Evolutionary conservation across 2,797 vertebrate genomes (phyloP).

Genomic region (Clarias laeviceps): DNA sequence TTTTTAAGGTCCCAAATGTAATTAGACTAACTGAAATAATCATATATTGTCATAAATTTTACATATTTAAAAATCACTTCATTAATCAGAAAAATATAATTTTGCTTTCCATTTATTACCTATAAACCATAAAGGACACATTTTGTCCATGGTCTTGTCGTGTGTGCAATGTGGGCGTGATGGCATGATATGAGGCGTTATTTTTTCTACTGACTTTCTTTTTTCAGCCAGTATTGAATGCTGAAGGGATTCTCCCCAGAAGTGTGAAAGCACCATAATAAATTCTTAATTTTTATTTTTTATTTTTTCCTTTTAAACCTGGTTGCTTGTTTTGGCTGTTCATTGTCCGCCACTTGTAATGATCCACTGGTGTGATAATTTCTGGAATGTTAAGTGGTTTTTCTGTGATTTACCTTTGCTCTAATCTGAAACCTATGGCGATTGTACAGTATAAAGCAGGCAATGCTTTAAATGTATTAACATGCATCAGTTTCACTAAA

Average conservation of each 20-base stretch:
- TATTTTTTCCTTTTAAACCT: too few relatives aligned
- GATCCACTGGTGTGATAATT: background rate
- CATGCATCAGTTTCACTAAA: background rate
- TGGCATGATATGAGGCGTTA: too few relatives aligned
- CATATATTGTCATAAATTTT: background rate
- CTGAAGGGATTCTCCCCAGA: too few relatives aligned
- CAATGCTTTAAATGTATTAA: background rate
- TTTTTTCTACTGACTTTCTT: too few relatives aligned
- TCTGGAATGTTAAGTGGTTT: background rate
- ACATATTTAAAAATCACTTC: background rate
- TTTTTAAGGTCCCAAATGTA: background rate
- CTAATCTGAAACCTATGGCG: background rate
- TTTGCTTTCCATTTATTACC: too few relatives aligned
- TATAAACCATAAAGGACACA: too few relatives aligned
- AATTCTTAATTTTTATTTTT: too few relatives aligned
- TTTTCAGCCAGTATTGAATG: too few relatives aligned
- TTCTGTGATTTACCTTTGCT: background rate
- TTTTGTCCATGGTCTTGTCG: too few relatives aligned
- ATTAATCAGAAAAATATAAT: too few relatives aligned
- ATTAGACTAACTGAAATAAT: background rate
- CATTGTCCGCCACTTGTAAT: background rate
- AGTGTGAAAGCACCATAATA: too few relatives aligned
- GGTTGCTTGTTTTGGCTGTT: background rate
- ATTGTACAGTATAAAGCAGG: background rate
- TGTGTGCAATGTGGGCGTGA: too few relatives aligned